Conservation (phyloP, 1,140 invertebrate species). For the Trinorchestia longiramus region DNA sequence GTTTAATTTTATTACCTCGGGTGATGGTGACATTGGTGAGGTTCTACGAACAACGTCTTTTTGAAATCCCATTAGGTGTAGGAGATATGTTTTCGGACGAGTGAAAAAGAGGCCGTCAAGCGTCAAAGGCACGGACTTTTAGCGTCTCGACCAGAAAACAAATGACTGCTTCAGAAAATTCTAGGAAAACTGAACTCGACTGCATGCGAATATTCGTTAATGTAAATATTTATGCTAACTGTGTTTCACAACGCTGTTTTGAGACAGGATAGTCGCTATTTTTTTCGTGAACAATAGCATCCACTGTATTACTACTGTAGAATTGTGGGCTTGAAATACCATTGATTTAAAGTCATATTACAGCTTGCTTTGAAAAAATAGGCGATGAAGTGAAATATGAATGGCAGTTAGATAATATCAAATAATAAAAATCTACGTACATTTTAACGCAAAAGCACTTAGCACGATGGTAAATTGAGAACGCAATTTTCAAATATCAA, state of each 20-base stretch:
- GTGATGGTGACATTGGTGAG: slow-evolving; percentile 53
- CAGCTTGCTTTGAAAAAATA: not conserved
- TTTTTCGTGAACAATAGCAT: not conserved
- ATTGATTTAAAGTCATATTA: not conserved
- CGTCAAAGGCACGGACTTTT: slow-evolving; percentile 29
- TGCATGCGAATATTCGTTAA: not conserved
- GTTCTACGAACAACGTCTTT: slow-evolving; percentile 41
- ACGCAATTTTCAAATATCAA: too few species aligned
- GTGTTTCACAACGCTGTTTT: not conserved
- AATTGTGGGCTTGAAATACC: not conserved
- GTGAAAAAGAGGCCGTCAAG: slow-evolving; percentile 28
- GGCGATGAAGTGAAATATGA: not conserved
- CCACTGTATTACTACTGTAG: not conserved
- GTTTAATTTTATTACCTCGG: slow-evolving; percentile 49
- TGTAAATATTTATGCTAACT: not conserved
- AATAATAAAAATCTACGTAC: not conserved
- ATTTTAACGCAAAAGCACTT: too few species aligned
- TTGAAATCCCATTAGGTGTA: slow-evolving; percentile 49
- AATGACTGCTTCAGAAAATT: not conserved
- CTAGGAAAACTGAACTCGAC: not conserved
- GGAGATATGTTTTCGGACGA: slow-evolving; percentile 39
- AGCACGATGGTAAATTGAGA: too few species aligned
- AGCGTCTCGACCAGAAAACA: slow-evolving; percentile 20
- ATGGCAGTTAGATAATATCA: not conserved
- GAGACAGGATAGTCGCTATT: not conserved